A percentile compares a stretch with the other conserved stretches of the same genome.
Evolutionary conservation across 2,888 invertebrate species (phyloP).

Genomic region (Suillia variegata): DNA sequence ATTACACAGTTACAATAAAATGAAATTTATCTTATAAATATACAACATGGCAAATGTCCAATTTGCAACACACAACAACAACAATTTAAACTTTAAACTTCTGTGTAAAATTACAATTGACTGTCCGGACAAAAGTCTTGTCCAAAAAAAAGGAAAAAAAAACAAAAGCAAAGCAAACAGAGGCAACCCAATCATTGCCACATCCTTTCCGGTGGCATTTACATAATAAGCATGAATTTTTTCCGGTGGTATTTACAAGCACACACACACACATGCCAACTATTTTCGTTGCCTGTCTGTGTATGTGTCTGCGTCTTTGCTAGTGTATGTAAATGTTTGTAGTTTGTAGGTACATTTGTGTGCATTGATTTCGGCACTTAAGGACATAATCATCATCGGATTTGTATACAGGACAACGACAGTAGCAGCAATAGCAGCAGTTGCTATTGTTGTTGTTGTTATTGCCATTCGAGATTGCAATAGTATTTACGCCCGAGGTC

Average conservation of each 20-base stretch:
- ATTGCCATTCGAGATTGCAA: not conserved
- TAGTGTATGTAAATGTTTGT: not conserved
- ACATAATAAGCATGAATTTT: not conserved
- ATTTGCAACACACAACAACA: too few species aligned
- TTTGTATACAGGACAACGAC: constrained; percentile 20
- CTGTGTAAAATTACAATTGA: too few species aligned
- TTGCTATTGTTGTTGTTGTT: constrained; percentile 1
- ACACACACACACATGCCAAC: not conserved
- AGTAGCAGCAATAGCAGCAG: constrained; percentile 10
- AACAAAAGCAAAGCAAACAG: too few species aligned
- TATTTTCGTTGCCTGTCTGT: too few species aligned
- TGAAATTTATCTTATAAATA: too few species aligned
- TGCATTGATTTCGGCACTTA: constrained; percentile 58
- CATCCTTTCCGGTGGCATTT: not conserved
- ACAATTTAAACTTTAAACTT: too few species aligned
- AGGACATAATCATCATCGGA: constrained; percentile 46
- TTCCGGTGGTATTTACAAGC: not conserved
- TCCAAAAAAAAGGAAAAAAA: too few species aligned
- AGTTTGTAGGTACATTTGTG: constrained; percentile 49
- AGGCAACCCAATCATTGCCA: too few species aligned
- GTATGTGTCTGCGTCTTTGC: not conserved
- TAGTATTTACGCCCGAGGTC: constrained; percentile 27
- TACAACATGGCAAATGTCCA: too few species aligned
- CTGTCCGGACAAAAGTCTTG: too few species aligned
- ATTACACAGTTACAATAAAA: too few species aligned